These are phyloP conservation scores for Drosophila truncata DNA, from an alignment of 1,140 invertebrate species.

Conservation along the genomic window DNA sequence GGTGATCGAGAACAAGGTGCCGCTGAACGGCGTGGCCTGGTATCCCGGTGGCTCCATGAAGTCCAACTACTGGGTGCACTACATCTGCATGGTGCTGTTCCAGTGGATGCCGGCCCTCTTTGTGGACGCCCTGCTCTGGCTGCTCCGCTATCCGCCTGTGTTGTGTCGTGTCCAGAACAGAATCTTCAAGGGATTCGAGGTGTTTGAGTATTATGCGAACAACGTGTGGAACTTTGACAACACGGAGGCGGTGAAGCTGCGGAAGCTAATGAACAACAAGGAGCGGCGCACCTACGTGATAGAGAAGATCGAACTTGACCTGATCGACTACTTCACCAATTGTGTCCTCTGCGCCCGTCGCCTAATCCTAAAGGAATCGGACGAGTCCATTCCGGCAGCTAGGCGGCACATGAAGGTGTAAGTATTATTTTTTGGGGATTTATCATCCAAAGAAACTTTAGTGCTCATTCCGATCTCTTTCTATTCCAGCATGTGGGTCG, in stretches of 20 bases:
- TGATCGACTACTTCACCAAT: constrained; percentile 90
- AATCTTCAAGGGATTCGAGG: constrained; percentile 93
- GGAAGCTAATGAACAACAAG: constrained; percentile 88
- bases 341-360: constrained; percentile 90
- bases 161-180: constrained; percentile 91
- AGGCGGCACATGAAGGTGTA: constrained; percentile 92
- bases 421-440: constrained; percentile 69
- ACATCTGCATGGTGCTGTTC: constrained; percentile 92
- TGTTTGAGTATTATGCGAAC: constrained; percentile 94
- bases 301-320: constrained; percentile 90
- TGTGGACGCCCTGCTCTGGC: constrained; percentile 90
- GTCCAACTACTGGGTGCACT: constrained; percentile 90
- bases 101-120: constrained; percentile 94
- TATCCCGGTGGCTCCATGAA: constrained; percentile 96
- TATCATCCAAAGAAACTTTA: constrained; percentile 67
- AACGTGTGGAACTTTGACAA: constrained; percentile 93
- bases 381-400: constrained; percentile 92
- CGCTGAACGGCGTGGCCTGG: constrained; percentile 93
- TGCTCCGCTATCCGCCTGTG: constrained; percentile 93
- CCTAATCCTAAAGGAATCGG: constrained; percentile 93
- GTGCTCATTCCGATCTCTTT: background rate
- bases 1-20: constrained; percentile 90
- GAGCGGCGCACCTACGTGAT: constrained; percentile 89
- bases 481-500: constrained; percentile 76
- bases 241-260: constrained; percentile 86